Percentiles rank a stretch among this genome's conserved stretches.
These are phyloP conservation scores for Babylonia areolata DNA, from an alignment of 1,140 invertebrate species.

Conservation along the genomic window DNA sequence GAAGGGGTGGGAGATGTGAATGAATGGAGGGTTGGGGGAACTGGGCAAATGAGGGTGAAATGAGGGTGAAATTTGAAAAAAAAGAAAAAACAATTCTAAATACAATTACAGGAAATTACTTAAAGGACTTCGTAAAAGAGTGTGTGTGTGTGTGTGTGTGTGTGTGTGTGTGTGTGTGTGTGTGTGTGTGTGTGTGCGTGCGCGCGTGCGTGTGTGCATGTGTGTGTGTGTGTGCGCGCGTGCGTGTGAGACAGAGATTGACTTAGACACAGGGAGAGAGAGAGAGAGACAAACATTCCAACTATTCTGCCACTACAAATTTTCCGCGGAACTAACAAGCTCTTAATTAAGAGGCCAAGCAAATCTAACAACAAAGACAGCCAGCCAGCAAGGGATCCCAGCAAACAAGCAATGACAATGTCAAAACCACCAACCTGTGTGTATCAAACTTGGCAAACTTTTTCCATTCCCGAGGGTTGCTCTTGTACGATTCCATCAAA, in stretches of 20 bases:
- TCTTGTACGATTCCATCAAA: conserved; percentile 90
- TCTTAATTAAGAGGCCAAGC: no score
- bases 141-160: neutral
- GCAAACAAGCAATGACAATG: no score
- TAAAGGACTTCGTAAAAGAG: no score
- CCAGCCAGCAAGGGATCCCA: neutral
- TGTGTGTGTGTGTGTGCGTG: neutral
- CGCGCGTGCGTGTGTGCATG: neutral
- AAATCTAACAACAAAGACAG: neutral
- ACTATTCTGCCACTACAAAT: no score
- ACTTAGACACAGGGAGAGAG: neutral
- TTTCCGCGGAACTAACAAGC: no score
- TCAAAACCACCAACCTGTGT: conserved; percentile 82
- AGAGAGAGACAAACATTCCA: neutral
- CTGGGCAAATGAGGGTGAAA: no score
- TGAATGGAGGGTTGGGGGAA: no score
- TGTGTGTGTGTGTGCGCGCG: neutral
- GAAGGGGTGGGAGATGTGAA: no score
- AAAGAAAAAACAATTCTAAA: no score
- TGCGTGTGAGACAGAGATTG: neutral
- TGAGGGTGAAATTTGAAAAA: no score
- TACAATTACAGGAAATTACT: no score
- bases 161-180: neutral
- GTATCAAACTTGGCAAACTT: conserved; percentile 96
- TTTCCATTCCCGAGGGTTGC: conserved; percentile 92